Percentiles rank a stretch among this genome's conserved stretches.
phyloP scores from a whole-genome alignment of 2,888 invertebrate species.

The Aspidiotus destructor region DNA sequence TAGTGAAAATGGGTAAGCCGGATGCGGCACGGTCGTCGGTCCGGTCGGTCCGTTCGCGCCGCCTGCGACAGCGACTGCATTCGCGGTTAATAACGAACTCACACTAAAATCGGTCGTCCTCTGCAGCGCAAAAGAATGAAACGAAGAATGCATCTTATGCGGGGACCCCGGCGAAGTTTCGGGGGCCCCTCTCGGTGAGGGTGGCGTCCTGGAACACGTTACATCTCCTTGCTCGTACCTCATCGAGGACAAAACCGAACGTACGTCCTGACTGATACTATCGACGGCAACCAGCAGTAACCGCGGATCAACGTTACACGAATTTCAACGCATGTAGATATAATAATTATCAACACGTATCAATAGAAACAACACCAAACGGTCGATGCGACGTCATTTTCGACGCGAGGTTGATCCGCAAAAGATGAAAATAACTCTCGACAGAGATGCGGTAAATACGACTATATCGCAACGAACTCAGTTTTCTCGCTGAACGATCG shows the following conservation, averaged over 20 bases:
- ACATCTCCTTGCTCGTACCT: constrained; percentile 57
- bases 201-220: constrained; percentile 49
- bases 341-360: no score
- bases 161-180: constrained; percentile 41
- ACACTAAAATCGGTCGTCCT: constrained; percentile 46
- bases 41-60: constrained; percentile 44
- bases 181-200: constrained; percentile 48
- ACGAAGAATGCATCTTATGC: constrained; percentile 37
- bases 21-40: constrained; percentile 30
- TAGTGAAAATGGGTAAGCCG: constrained; percentile 36
- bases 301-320: no score
- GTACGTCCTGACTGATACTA: background rate
- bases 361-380: no score
- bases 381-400: no score
- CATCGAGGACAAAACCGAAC: constrained; percentile 46
- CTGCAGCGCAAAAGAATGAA: constrained; percentile 65
- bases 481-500: no score
- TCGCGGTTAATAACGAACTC: constrained; percentile 56
- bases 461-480: no score
- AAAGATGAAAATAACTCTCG: no score
- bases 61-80: constrained; percentile 48
- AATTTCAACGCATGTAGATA: no score
- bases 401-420: no score
- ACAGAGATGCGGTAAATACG: no score
- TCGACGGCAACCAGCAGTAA: no score